Base-by-base conservation (phyloP, 1,140 invertebrate species). In the Andricus grossulariae region DNA sequence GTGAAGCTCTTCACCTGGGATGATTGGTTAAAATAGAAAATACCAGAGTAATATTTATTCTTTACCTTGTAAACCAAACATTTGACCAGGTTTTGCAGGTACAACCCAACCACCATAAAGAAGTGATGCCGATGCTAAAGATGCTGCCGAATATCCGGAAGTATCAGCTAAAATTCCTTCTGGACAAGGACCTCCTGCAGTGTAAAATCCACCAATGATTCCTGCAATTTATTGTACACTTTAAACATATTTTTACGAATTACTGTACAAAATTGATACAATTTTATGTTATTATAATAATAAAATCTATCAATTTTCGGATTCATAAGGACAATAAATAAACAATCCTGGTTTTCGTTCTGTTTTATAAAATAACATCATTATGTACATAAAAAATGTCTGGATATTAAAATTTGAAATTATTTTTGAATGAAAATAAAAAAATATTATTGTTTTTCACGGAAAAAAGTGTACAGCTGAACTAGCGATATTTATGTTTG, bases 41-140 rank as follows among this genome's bases (percentile, higher is more conserved):
- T 45, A 1, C 25, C 2, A 45, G 6, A 45, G 5, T 45, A 11
- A 39, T 66, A 39, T 55, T 50, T 12, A 32, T 70, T 10, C 50
- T 74, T 83, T 85, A 92, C 92, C 92, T 90, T 92, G 92, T 15
- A 92, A 77, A 7, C 89, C 90, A 79, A 92, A 92, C 70, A 92
- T 82, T 77, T 91, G 90, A 16, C 84, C 87, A 51, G 91, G 86
- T 76, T 92, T 92, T 45, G 90, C 86, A 81, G 90, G 89, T 8
- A 88, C 86, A 71, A 92, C 88, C 92, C 92, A 92, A 75, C 88
- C 89, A 60, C 88, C 89, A 76, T 92, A 92, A 39, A 92, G 86
- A 13, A 92, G 80, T 0, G 91, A 90, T 1, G 91, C 90, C 12
- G 91, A 92, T 6, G 90, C 86, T 1, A 92, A 79, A 39, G 90